Base-by-base conservation (phyloP, 2,888 invertebrate genomes). In the Deilephila elpenor region DNA sequence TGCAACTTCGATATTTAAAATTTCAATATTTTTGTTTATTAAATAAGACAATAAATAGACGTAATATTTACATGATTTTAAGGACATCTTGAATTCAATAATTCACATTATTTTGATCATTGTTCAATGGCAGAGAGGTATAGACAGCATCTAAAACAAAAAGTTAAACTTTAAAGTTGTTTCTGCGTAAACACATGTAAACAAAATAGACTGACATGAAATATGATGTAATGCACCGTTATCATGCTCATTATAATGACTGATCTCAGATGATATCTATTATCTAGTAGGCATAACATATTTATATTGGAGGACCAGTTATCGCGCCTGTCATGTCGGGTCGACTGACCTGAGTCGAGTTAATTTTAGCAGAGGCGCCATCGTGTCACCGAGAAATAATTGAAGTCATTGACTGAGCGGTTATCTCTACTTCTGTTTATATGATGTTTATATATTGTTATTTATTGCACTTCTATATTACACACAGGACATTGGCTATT, bases 331-430 rank as follows among this genome's bases (percentile, higher is more conserved):
- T 72, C 73, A 75, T 53, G 59, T 72, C 73, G 75, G 75, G 77
- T 79, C 59, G 73, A 76, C 62, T 84, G 88, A 89, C 88, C 87
- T 79, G 80, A 79, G 80, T 81, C 77, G 80, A 86, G 88, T 86
- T 90, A 90, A 89, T 87, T 88, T 89, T 91, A 89, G 88, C 87
- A 78, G 78, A 76, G 83, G 79, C 83, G 78, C 80, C 81, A 80
- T 79, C 72, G 70, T 72, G 76, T 73, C 76, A 78, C 78, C 80
- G 78, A 78, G 79, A 81, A 80, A 83, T 78, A 86, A 86, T 84
- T 85, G 84, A 83, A 86, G 88, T 88, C 88, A 86, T 89, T 89
- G 88, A 87, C 88, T 88, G 85, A 76, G 67, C 79, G 74, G 75
- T 79, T 79, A 79, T 79, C 76, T 75, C 73, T 75, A 72, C 59